Percentiles rank a stretch among this genome's conserved stretches.
These are phyloP conservation scores for Excalfactoria chinensis DNA, from an alignment of 2,113 vertebrate species.

Conservation along the genomic window DNA sequence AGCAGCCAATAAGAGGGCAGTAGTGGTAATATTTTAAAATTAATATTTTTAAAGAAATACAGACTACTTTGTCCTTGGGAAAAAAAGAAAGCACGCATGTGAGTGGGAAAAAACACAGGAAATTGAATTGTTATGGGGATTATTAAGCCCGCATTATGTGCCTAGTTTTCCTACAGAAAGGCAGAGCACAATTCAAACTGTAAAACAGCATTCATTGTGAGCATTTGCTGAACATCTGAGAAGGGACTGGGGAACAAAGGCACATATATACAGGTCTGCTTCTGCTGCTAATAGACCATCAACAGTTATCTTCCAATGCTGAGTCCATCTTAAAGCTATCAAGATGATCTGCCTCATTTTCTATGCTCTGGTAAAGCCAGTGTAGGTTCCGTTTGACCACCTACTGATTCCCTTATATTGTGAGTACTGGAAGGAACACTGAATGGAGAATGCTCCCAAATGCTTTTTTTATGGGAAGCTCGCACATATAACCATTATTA, in stretches of 20 bases:
- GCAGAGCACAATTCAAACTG: background rate
- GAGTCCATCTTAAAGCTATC: background rate
- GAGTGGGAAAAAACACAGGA: conserved; percentile 12
- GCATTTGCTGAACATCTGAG: background rate
- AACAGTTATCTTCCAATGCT: background rate
- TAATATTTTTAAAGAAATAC: conserved; percentile 3
- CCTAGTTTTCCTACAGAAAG: background rate
- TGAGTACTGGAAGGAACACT: background rate
- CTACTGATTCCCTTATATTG: background rate
- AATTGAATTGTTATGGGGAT: background rate
- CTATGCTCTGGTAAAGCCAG: background rate
- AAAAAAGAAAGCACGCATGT: background rate
- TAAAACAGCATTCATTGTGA: background rate
- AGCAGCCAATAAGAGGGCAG: background rate
- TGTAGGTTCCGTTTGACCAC: background rate
- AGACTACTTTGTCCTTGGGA: background rate
- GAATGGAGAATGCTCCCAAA: background rate
- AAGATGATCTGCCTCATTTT: background rate
- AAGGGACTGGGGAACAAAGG: background rate
- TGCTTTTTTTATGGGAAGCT: background rate
- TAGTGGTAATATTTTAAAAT: background rate
- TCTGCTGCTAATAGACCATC: background rate
- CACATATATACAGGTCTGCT: background rate
- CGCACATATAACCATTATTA: background rate
- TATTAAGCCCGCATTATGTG: background rate